phyloP scores from a whole-genome alignment of 1,140 invertebrate species.

The Lordiphosa mommai region DNA sequence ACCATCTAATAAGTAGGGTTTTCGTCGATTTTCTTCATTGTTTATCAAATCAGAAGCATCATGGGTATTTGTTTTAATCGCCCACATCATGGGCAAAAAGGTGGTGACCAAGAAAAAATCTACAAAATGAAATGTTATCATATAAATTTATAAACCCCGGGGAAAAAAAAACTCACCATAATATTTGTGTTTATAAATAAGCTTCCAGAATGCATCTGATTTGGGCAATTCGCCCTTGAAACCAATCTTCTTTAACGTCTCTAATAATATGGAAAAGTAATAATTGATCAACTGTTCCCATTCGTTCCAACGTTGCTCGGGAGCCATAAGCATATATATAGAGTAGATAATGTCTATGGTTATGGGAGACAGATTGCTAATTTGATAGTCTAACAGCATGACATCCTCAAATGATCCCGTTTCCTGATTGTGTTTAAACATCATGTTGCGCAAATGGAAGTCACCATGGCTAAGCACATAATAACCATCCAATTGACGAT shows the following conservation, averaged over 20 bases:
- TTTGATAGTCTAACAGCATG: conserved; percentile 58
- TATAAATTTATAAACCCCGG: neutral
- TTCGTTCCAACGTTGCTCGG: conserved; percentile 31
- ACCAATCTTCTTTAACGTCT: conserved; percentile 37
- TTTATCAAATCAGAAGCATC: conserved; percentile 13
- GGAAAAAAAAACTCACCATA: conserved; percentile 24
- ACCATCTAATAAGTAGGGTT: conserved; percentile 7
- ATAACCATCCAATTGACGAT: conserved; percentile 7
- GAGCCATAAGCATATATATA: conserved; percentile 41
- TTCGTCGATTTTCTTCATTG: conserved; percentile 8
- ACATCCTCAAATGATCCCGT: conserved; percentile 30
- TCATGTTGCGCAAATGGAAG: conserved; percentile 56
- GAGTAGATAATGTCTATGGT: conserved; percentile 43
- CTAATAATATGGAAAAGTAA: conserved; percentile 37
- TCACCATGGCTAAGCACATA: conserved; percentile 57
- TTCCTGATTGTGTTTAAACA: conserved; percentile 43
- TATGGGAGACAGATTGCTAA: conserved; percentile 32
- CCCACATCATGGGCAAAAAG: conserved; percentile 26
- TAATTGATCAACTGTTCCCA: conserved; percentile 27
- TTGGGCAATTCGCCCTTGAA: conserved; percentile 45
- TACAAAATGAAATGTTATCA: neutral
- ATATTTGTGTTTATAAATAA: conserved; percentile 22
- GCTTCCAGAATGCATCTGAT: conserved; percentile 17
- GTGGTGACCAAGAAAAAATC: conserved; percentile 33
- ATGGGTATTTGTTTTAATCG: neutral